Base-by-base conservation (phyloP, 2,888 invertebrate species). In the Synanthedon tipuliformis region DNA sequence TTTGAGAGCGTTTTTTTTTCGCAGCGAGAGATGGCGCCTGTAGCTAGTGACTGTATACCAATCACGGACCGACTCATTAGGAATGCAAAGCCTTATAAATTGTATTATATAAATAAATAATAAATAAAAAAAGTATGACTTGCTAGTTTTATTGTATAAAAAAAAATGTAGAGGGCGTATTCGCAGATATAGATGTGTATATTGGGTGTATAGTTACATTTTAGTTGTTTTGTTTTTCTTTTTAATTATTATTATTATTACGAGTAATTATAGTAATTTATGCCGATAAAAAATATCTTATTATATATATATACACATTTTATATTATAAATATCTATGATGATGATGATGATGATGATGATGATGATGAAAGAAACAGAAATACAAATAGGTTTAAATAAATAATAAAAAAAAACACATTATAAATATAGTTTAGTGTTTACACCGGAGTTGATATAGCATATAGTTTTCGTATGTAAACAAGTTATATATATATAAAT, bases 241-340 rank as follows among this genome's bases (percentile, higher is more conserved):
- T 74, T 73, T 82, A 13, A 41, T 13, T 77, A 76, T 75, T 63
- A 72, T 34, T 34, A 34, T 34, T 34, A 34, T 34, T 73, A 76
- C 70, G 76, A 80, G 74, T 81, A 85, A 79, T 82, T 73, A 82
- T 86, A 86, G 82, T 87, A 84, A 87, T 87, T 87, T 87, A 87
- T 87, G 86, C 83, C 68, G 78, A 81, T 82, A 79, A 79, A 34
- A 16, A 77, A 67, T 56, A 59, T 58, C 54, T 58, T 59, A 57
- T 55, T 79, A 81, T 78, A 82, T 73, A 74, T 78, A 77, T 82
- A 81, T 81, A 65, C 67, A 76, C 16, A 18, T 18, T 18, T 23
- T 34, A 34, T 34, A 34, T n/a, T 34, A 8, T 34, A 7, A 76
- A 71, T 76, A 70, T n/a, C n/a, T n/a, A n/a, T n/a, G n/a, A n/a